Percentiles rank a stretch among this genome's conserved stretches.
These are phyloP conservation scores for Papilio machaon DNA, from an alignment of 1,140 invertebrate genomes.

Conservation along the genomic window DNA sequence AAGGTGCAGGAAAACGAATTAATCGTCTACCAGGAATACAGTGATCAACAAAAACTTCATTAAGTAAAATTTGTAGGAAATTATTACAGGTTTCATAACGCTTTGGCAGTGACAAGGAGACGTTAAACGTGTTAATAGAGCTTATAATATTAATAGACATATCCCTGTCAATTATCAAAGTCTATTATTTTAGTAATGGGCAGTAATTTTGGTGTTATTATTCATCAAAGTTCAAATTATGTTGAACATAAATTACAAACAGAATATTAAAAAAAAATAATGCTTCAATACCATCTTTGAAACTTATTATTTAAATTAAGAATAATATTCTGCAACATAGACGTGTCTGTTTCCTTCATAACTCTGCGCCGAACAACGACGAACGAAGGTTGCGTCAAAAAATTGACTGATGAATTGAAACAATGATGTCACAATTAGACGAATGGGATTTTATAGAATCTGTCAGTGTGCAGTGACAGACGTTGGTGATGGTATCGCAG, in stretches of 20 bases:
- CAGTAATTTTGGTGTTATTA: background rate
- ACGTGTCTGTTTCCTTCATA: constrained; percentile 36
- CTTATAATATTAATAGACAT: background rate
- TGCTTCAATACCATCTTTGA: too few species aligned
- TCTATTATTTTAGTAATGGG: background rate
- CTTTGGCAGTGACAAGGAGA: constrained; percentile 47
- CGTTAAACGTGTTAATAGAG: constrained; percentile 16
- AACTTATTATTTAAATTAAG: too few species aligned
- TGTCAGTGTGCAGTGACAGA: constrained; percentile 51
- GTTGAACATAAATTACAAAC: too few species aligned
- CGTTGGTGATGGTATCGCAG: constrained; percentile 46
- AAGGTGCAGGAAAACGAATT: constrained; percentile 30
- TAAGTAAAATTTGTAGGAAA: constrained; percentile 56
- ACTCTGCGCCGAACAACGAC: constrained; percentile 48
- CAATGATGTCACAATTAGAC: constrained; percentile 73
- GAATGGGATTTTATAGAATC: constrained; percentile 51
- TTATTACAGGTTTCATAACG: constrained; percentile 48
- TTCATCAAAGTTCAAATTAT: too few species aligned
- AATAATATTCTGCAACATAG: background rate
- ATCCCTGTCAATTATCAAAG: background rate
- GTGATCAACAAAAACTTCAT: constrained; percentile 46
- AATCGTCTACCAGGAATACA: constrained; percentile 26
- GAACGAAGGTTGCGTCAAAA: constrained; percentile 60
- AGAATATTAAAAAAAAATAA: too few species aligned
- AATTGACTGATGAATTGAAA: constrained; percentile 69